Conservation (phyloP, 1,140 invertebrate genomes). For the Heterodera schachtii region DNA sequence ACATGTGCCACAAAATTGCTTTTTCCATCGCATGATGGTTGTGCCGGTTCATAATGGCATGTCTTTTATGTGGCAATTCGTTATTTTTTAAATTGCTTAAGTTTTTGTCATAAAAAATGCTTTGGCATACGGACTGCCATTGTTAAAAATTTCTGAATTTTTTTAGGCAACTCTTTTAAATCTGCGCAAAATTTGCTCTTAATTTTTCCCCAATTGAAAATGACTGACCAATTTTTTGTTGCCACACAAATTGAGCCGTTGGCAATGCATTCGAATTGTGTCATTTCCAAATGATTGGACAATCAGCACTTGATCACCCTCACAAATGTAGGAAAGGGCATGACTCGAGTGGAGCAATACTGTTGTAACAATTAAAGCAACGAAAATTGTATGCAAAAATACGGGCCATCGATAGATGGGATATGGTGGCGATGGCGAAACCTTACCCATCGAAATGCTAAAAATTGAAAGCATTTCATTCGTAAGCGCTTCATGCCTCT, state of each 20-base stretch:
- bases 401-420: background rate
- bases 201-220: conserved; percentile 9
- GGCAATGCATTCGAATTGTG: conserved; percentile 66
- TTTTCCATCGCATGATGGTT: conserved; percentile 60
- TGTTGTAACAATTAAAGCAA: background rate
- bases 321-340: conserved; percentile 55
- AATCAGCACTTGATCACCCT: conserved; percentile 60
- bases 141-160: too few species aligned
- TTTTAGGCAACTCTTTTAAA: too few species aligned
- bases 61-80: conserved; percentile 37
- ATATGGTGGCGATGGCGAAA: background rate
- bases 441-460: background rate
- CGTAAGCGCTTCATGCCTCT: background rate
- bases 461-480: background rate
- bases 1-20: conserved; percentile 64
- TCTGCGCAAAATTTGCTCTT: background rate
- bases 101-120: too few species aligned
- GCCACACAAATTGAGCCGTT: conserved; percentile 60
- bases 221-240: conserved; percentile 53
- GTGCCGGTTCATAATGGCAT: conserved; percentile 60
- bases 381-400: background rate
- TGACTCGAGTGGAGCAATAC: background rate
- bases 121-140: too few species aligned
- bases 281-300: conserved; percentile 65
- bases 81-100: conserved; percentile 5